Base-by-base conservation (phyloP, 2,113 vertebrate species). In the Isichthys henryi region DNA sequence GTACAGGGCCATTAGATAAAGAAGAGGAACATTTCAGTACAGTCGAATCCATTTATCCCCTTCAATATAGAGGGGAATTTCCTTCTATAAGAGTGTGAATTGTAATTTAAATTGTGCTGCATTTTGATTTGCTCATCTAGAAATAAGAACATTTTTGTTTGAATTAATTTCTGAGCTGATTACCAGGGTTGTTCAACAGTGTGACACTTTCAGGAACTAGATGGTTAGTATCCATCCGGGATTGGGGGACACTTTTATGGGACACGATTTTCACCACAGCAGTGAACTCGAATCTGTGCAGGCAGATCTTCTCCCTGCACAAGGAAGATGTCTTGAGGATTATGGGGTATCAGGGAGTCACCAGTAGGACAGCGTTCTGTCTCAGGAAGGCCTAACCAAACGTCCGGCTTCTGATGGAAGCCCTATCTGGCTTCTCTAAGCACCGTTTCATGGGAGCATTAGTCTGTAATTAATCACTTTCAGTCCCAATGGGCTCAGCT, bases 401-500 rank as follows among this genome's bases (percentile, higher is more conserved):
- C 77, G 50, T 23, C 35, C 8, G 17, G 83, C 45, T 46, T 89
- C 83, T 86, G 45, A 43, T 86, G 89, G 83, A 46, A 27, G n/a
- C n/a, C 66, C 27, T 46, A 39, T 62, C 19, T 77, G 89, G 89
- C 56, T 70, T 90, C 87, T 45, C 70, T 88, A 86, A 49, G 86
- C 89, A n/a, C 27, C 8, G 39, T 88, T 80, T 43, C 74, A 80
- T 35, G 31, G 35, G 74, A 11, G 77, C 80, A 88, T 90, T 88
- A 74, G 89, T 27, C 19, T 46, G 66, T 83, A 88, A 88, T 90
- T 90, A 88, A 58, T 90, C 74, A 88, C n/a, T 83, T n/a, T 82
- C 35, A 70, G 11, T 39, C 50, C 83, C 86, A 62, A 66, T 21
- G 52, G 49, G 89, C 48, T 62, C 48, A 80, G 31, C 35, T 66